Evolutionary conservation across 2,888 invertebrate species (phyloP).

Genomic region (Diaperis boleti): DNA sequence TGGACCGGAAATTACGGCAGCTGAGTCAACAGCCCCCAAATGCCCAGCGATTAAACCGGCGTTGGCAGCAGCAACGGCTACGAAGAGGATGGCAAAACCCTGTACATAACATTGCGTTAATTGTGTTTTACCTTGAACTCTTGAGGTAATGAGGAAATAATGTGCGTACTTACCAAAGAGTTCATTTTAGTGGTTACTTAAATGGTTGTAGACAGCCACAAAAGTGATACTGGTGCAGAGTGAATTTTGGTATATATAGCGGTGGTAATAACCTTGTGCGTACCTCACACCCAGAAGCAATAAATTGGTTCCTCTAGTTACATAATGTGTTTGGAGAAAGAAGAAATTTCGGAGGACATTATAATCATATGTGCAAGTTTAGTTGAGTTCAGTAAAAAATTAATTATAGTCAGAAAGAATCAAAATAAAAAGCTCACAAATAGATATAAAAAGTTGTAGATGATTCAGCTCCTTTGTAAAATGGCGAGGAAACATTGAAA

Average conservation of each 20-base stretch:
- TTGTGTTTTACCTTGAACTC: background rate
- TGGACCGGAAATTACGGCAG: slow-evolving; percentile 41
- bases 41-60: slow-evolving; percentile 29
- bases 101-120: slow-evolving; percentile 15
- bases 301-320: too few relatives aligned
- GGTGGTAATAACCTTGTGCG: slow-evolving; percentile 56
- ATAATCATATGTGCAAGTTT: too few relatives aligned
- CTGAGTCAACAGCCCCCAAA: slow-evolving; percentile 42
- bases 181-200: slow-evolving; percentile 38
- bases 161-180: slow-evolving; percentile 40
- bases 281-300: slow-evolving; percentile 44
- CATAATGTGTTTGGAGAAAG: too few relatives aligned
- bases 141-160: too few relatives aligned
- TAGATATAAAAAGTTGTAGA: too few relatives aligned
- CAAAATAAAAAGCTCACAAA: too few relatives aligned
- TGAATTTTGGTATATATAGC: too few relatives aligned
- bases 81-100: slow-evolving; percentile 31
- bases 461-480: too few relatives aligned
- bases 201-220: slow-evolving; percentile 31
- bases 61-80: slow-evolving; percentile 33
- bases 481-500: too few relatives aligned
- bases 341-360: too few relatives aligned
- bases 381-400: too few relatives aligned
- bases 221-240: slow-evolving; percentile 46
- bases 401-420: too few relatives aligned